phyloP scores from a whole-genome alignment of 2,888 invertebrate species.

The Plagodis dolabraria region DNA sequence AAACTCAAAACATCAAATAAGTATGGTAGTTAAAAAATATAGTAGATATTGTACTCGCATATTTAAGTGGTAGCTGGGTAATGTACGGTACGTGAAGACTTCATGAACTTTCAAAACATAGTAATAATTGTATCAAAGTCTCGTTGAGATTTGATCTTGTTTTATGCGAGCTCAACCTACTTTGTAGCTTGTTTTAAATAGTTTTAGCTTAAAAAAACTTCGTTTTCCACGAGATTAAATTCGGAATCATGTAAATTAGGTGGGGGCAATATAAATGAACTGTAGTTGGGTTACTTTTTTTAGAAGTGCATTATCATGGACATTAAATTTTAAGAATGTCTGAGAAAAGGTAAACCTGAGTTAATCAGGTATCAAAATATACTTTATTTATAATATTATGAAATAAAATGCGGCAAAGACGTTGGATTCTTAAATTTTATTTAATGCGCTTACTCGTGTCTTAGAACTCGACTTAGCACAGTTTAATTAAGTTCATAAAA shows the following conservation, averaged over 20 bases:
- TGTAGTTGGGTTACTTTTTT: constrained; percentile 14
- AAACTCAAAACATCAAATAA: too few relatives aligned
- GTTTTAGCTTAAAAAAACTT: constrained; percentile 38
- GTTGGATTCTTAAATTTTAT: too few relatives aligned
- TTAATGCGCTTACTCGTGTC: too few relatives aligned
- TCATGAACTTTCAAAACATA: not conserved
- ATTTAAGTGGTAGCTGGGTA: too few relatives aligned
- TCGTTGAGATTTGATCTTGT: constrained; percentile 25
- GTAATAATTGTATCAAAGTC: not conserved
- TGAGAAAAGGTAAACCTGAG: not conserved
- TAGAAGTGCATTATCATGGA: constrained; percentile 18
- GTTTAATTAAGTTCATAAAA: too few relatives aligned
- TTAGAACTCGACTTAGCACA: too few relatives aligned
- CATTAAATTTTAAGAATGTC: constrained; percentile 15
- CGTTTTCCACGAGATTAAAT: constrained; percentile 38
- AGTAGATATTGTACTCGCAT: too few relatives aligned
- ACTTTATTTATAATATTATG: too few relatives aligned
- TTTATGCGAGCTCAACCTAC: constrained; percentile 44
- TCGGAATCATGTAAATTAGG: constrained; percentile 38
- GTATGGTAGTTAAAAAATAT: too few relatives aligned
- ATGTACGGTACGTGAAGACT: not conserved
- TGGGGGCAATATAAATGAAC: constrained; percentile 30
- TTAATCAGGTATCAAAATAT: too few relatives aligned
- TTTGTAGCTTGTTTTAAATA: constrained; percentile 44
- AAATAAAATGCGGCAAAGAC: too few relatives aligned